Conservation (phyloP, 2,888 invertebrate genomes). For the Platynereis dumerilii region DNA sequence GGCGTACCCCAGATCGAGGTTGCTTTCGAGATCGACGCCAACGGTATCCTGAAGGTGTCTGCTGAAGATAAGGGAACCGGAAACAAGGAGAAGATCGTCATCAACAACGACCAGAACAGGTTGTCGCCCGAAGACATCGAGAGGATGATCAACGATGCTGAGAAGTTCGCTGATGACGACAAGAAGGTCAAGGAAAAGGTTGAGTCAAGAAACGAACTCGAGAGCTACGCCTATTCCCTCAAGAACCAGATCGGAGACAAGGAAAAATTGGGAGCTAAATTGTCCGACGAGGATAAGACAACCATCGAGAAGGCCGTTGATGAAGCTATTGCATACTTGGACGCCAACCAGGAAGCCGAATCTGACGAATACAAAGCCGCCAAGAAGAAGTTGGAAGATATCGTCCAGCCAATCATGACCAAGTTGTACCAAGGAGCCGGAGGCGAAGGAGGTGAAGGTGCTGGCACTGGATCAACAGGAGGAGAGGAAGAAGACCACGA, state of each 20-base stretch:
- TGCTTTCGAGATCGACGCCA: constrained; percentile 68
- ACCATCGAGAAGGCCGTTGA: constrained; percentile 95
- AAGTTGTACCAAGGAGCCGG: constrained; percentile 88
- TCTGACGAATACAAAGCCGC: constrained; percentile 91
- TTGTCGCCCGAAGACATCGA: constrained; percentile 98
- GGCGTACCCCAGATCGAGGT: constrained; percentile 66
- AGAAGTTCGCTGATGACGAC: constrained; percentile 98
- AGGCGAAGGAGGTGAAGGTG: constrained; percentile 64
- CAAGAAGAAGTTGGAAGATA: constrained; percentile 90
- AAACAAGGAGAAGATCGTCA: constrained; percentile 97
- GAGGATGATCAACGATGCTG: constrained; percentile 98
- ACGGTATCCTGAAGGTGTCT: constrained; percentile 70
- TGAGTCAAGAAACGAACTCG: constrained; percentile 94
- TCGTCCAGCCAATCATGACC: constrained; percentile 94
- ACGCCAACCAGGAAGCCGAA: constrained; percentile 91
- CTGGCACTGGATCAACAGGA: constrained; percentile 72
- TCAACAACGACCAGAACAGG: constrained; percentile 97
- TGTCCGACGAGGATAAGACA: constrained; percentile 85
- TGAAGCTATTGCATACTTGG: constrained; percentile 96
- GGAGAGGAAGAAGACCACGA: constrained; percentile 68
- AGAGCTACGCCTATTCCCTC: constrained; percentile 91
- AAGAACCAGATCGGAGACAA: constrained; percentile 97
- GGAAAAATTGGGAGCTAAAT: constrained; percentile 93
- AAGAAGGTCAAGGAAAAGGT: constrained; percentile 84
- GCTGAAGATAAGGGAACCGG: constrained; percentile 99